These are phyloP conservation scores for Nasonovia ribisnigri DNA, from an alignment of 2,888 invertebrate species.

Conservation along the genomic window DNA sequence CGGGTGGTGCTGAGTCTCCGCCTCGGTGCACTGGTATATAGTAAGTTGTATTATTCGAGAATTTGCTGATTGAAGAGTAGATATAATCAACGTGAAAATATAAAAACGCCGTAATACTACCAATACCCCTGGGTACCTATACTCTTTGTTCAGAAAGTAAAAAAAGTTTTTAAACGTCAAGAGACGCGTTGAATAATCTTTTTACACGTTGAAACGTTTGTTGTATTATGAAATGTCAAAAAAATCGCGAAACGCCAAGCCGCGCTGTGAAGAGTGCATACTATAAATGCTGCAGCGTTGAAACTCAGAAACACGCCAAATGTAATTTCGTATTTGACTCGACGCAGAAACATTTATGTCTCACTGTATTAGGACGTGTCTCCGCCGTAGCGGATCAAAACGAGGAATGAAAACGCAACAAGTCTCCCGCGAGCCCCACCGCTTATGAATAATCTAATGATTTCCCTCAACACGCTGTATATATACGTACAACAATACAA, in stretches of 20 bases:
- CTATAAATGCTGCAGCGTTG: background rate
- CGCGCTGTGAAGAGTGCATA: background rate
- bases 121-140: background rate
- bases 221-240: background rate
- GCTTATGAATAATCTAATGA: slow-evolving; percentile 5
- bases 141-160: background rate
- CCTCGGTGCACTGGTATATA: background rate
- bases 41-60: background rate
- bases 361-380: background rate
- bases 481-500: background rate
- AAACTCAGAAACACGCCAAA: background rate
- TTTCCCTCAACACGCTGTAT: background rate
- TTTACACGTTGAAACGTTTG: background rate
- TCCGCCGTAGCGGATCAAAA: background rate
- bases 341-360: background rate
- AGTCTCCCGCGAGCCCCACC: background rate
- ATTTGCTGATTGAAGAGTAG: background rate
- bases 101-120: background rate
- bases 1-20: background rate
- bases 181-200: background rate
- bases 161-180: background rate
- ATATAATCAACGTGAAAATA: background rate
- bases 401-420: background rate
- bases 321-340: background rate
- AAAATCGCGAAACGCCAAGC: background rate